phyloP scores from a whole-genome alignment of 2,113 vertebrate genomes.

The Melozone crissalis region DNA sequence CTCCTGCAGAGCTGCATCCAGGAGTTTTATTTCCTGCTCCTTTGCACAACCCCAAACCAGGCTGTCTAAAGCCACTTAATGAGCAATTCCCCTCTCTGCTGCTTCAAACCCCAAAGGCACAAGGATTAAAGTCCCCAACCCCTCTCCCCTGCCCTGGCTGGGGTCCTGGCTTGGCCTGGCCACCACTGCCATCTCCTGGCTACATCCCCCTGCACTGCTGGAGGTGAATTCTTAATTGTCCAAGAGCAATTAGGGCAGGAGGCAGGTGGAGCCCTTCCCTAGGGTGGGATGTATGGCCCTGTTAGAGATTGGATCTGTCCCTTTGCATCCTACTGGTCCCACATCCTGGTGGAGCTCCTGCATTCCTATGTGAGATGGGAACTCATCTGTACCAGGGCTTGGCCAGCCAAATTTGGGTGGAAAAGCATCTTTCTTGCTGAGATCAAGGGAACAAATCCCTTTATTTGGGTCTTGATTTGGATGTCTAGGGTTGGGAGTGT shows the following conservation, averaged over 20 bases:
- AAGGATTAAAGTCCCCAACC: neutral
- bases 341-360: neutral
- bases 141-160: accelerated
- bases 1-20: neutral
- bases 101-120: neutral
- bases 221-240: neutral
- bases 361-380: neutral
- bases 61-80: no score
- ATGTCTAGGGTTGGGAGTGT: neutral
- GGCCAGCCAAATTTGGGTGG: neutral
- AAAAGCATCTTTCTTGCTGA: neutral
- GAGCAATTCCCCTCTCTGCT: neutral
- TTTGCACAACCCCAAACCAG: neutral
- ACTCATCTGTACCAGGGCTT: neutral
- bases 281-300: neutral
- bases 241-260: neutral
- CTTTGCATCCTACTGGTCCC: neutral
- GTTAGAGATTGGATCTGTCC: accelerated
- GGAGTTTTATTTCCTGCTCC: neutral
- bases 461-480: no score
- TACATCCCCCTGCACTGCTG: neutral
- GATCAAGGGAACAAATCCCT: neutral
- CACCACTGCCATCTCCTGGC: constrained; percentile 68
- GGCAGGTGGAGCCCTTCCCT: neutral
- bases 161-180: constrained; percentile 15